Percentiles rank a stretch among this genome's conserved stretches.
phyloP scores from a whole-genome alignment of 1,140 invertebrate species.

The Euglossa dilemma region DNA sequence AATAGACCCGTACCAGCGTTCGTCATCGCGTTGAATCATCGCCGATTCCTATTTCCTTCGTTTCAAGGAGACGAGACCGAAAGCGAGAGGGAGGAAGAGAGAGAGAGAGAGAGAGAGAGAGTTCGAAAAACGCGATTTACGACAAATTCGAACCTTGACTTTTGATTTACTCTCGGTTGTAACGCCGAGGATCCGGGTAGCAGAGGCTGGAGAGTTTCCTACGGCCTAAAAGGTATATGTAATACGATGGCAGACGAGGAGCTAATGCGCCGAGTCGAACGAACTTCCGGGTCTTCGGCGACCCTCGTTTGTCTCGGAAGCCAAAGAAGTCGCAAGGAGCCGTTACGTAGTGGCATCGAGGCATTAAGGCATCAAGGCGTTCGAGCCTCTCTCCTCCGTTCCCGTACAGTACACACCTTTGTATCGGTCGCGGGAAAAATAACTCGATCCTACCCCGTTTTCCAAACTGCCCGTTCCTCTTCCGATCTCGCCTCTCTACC shows the following conservation, averaged over 20 bases:
- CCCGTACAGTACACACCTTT: slow-evolving; percentile 17
- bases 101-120: neutral
- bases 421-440: slow-evolving; percentile 31
- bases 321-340: slow-evolving; percentile 75
- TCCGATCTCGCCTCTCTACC: no score
- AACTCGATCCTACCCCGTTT: neutral
- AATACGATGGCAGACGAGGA: slow-evolving; percentile 48
- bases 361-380: slow-evolving; percentile 47
- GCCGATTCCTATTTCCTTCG: no score
- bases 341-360: slow-evolving; percentile 66
- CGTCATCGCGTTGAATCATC: neutral
- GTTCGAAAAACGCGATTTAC: neutral
- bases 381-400: slow-evolving; percentile 37
- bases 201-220: slow-evolving; percentile 43
- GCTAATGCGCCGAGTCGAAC: slow-evolving; percentile 72
- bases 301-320: slow-evolving; percentile 78
- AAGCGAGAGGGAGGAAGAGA: neutral
- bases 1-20: no score
- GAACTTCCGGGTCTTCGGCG: slow-evolving; percentile 78
- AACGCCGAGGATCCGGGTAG: slow-evolving; percentile 46
- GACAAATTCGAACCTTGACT: neutral
- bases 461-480: fast-evolving
- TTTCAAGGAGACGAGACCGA: neutral
- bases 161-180: neutral
- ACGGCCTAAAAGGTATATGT: slow-evolving; percentile 55